These are phyloP conservation scores for Eupeodes latifasciatus DNA, from an alignment of 2,888 invertebrate genomes.

Conservation along the genomic window DNA sequence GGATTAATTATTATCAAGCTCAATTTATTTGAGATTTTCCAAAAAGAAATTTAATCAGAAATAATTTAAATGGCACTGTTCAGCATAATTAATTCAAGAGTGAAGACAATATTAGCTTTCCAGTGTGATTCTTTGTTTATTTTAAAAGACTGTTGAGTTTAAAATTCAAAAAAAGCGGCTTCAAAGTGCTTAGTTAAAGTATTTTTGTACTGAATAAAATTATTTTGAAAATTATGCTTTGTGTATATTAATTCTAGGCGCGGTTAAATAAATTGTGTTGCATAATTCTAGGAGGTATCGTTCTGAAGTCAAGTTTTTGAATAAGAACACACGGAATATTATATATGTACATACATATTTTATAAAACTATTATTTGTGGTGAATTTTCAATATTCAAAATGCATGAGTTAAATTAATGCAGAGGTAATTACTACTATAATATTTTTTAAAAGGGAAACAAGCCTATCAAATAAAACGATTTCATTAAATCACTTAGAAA, in stretches of 20 bases:
- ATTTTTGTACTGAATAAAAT: conserved; percentile 19
- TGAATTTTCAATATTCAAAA: too few species aligned
- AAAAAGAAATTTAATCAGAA: background rate
- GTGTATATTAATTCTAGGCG: background rate
- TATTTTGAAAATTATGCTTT: background rate
- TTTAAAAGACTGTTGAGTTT: conserved; percentile 19
- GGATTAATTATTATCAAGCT: background rate
- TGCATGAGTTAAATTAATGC: too few species aligned
- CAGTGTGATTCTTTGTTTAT: background rate
- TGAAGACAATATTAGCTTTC: too few species aligned
- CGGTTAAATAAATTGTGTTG: background rate
- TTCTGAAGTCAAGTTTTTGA: too few species aligned
- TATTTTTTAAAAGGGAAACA: too few species aligned
- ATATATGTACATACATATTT: too few species aligned
- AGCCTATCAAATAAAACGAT: too few species aligned
- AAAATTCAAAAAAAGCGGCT: background rate
- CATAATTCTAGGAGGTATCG: background rate
- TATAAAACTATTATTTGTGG: too few species aligned
- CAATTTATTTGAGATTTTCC: background rate
- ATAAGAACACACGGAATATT: too few species aligned
- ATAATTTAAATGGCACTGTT: background rate
- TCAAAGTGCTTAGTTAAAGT: background rate
- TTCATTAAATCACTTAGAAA: too few species aligned
- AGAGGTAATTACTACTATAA: too few species aligned
- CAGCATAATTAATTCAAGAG: too few species aligned